Conservation (phyloP, 2,888 invertebrate genomes). For the Epinotia brunnichana region DNA sequence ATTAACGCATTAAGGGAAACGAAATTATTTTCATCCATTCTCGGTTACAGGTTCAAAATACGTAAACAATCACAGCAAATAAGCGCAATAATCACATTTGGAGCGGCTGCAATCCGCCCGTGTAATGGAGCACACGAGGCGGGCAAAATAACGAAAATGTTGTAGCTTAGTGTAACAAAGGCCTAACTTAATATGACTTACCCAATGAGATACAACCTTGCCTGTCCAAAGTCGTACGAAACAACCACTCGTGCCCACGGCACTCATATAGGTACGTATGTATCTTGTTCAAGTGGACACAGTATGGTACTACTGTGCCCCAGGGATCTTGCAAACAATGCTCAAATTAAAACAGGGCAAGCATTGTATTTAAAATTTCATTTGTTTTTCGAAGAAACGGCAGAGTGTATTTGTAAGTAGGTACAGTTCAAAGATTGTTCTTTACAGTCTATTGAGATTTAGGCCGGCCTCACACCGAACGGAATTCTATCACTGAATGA, state of each 20-base stretch:
- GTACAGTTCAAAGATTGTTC: neutral
- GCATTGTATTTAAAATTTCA: slow-evolving; percentile 24
- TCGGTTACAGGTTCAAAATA: neutral
- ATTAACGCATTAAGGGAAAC: no score
- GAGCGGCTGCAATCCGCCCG: slow-evolving; percentile 5
- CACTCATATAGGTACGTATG: neutral
- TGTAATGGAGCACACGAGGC: slow-evolving; percentile 2
- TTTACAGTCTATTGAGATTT: neutral
- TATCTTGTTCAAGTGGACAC: slow-evolving; percentile 21
- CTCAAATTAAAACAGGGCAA: slow-evolving; percentile 33
- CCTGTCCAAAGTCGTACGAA: neutral
- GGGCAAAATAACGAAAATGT: neutral
- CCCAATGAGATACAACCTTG: neutral
- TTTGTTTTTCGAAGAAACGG: slow-evolving; percentile 2
- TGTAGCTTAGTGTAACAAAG: neutral
- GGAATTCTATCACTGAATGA: no score
- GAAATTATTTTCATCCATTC: neutral
- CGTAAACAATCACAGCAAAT: slow-evolving; percentile 7
- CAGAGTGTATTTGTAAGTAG: neutral
- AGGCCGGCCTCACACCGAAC: no score
- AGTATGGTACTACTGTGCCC: slow-evolving; percentile 11
- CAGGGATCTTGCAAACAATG: slow-evolving; percentile 31
- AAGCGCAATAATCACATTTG: slow-evolving; percentile 20
- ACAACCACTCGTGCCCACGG: slow-evolving; percentile 3
- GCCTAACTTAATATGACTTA: slow-evolving; percentile 2